phyloP scores from a whole-genome alignment of 2,797 vertebrate species.

The Oreonectes daqikongensis region DNA sequence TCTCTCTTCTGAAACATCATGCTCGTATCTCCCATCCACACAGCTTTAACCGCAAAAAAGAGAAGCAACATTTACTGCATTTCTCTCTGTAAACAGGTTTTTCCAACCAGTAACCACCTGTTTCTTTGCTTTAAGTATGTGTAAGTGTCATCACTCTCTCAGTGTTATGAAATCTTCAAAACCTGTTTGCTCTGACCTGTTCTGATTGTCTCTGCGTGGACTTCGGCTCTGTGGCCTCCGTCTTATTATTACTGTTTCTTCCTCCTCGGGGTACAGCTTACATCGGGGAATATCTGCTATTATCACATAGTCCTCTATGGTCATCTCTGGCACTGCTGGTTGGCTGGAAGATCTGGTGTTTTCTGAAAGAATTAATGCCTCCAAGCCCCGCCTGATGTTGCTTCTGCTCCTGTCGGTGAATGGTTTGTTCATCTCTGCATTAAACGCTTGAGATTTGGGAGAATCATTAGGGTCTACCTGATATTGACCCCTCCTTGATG shows the following conservation, averaged over 20 bases:
- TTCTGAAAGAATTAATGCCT: slow-evolving; percentile 69
- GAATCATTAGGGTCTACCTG: slow-evolving; percentile 46
- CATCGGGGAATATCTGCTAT: slow-evolving; percentile 89
- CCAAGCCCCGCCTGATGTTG: slow-evolving; percentile 70
- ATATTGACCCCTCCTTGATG: slow-evolving; percentile 58
- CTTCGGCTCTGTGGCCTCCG: slow-evolving; percentile 80
- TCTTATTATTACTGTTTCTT: slow-evolving; percentile 61
- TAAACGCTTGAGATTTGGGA: slow-evolving; percentile 48
- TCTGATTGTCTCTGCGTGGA: slow-evolving; percentile 85
- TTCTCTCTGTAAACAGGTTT: too few relatives aligned
- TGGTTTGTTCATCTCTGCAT: slow-evolving; percentile 58
- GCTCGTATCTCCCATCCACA: slow-evolving; percentile 62
- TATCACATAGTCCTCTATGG: slow-evolving; percentile 85
- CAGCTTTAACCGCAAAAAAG: slow-evolving; percentile 60
- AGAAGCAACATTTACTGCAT: background rate
- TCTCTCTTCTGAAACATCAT: slow-evolving; percentile 68
- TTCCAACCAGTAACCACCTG: too few relatives aligned
- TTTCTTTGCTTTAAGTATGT: background rate
- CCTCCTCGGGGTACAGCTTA: slow-evolving; percentile 77
- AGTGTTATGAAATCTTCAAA: too few relatives aligned
- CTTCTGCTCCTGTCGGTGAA: slow-evolving; percentile 71
- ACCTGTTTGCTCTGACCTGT: slow-evolving; percentile 67
- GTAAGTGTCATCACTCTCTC: too few relatives aligned
- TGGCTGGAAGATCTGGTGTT: slow-evolving; percentile 60
- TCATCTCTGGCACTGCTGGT: slow-evolving; percentile 76